Evolutionary conservation across 2,888 invertebrate species (phyloP).

Genomic region (Brenthis hecate): DNA sequence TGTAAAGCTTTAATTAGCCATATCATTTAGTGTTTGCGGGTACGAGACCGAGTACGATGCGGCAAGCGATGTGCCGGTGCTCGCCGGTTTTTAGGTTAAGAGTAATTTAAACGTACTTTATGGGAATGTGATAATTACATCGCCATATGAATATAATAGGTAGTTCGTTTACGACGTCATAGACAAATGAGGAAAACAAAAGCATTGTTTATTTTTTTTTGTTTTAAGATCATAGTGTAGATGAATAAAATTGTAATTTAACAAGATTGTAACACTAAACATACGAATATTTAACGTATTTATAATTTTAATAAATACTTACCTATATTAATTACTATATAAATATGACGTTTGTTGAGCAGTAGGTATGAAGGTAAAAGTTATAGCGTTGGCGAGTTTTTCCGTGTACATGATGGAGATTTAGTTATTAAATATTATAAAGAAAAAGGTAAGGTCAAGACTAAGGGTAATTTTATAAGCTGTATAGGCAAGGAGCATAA

Average conservation of each 20-base stretch:
- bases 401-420: too few relatives aligned
- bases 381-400: too few relatives aligned
- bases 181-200: slow-evolving; percentile 19
- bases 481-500: too few relatives aligned
- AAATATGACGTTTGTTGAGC: too few relatives aligned
- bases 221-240: background rate
- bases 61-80: slow-evolving; percentile 28
- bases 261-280: background rate
- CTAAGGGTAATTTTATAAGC: too few relatives aligned
- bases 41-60: slow-evolving; percentile 28
- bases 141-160: slow-evolving; percentile 26
- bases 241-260: background rate
- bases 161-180: slow-evolving; percentile 16
- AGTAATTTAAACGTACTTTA: slow-evolving; percentile 37
- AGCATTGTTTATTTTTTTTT: slow-evolving; percentile 6
- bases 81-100: slow-evolving; percentile 36
- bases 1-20: slow-evolving; percentile 30
- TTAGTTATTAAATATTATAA: too few relatives aligned
- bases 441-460: too few relatives aligned
- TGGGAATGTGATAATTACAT: slow-evolving; percentile 38
- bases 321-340: too few relatives aligned
- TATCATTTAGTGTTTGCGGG: slow-evolving; percentile 31
- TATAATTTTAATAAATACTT: too few relatives aligned
- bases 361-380: too few relatives aligned
- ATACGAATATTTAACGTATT: too few relatives aligned